Evolutionary conservation across 1,140 invertebrate species (phyloP).

Genomic region (Megalopta genalis): DNA sequence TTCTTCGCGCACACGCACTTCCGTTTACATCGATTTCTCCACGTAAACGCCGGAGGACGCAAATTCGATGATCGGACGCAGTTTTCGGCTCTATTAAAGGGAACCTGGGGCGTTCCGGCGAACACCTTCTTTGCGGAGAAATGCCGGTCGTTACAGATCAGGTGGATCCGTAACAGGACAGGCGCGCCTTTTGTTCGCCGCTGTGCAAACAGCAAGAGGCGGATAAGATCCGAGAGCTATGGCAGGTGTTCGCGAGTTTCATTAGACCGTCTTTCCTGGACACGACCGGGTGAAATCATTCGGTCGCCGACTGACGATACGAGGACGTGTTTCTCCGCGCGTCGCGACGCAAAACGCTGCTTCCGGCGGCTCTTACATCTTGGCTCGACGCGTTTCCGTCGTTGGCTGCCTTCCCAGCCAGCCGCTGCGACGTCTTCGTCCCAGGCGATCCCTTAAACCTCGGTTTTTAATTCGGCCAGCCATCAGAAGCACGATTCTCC

Average conservation of each 20-base stretch:
- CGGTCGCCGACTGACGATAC: slow-evolving; percentile 8
- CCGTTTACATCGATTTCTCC: slow-evolving; percentile 32
- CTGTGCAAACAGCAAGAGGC: slow-evolving; percentile 34
- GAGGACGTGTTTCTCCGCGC: slow-evolving; percentile 27
- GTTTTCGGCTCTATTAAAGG: slow-evolving; percentile 25
- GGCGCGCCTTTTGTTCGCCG: background rate
- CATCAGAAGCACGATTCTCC: no score
- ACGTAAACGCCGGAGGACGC: slow-evolving; percentile 17
- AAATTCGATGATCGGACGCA: slow-evolving; percentile 29
- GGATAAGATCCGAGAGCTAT: slow-evolving; percentile 18
- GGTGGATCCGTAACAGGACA: slow-evolving; percentile 3
- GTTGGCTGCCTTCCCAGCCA: background rate
- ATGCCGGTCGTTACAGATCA: slow-evolving; percentile 3
- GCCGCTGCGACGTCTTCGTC: background rate
- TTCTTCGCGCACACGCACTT: background rate
- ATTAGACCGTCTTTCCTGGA: slow-evolving; percentile 40
- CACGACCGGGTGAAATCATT: slow-evolving; percentile 27
- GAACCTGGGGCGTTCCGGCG: background rate
- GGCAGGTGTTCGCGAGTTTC: slow-evolving; percentile 60
- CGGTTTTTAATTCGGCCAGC: no score
- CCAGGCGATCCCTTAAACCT: no score
- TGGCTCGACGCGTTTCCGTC: background rate
- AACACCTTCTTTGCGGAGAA: background rate
- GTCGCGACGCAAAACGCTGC: background rate
- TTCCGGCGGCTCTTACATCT: slow-evolving; percentile 20